phyloP scores from a whole-genome alignment of 2,797 vertebrate species.

The Labroides dimidiatus region DNA sequence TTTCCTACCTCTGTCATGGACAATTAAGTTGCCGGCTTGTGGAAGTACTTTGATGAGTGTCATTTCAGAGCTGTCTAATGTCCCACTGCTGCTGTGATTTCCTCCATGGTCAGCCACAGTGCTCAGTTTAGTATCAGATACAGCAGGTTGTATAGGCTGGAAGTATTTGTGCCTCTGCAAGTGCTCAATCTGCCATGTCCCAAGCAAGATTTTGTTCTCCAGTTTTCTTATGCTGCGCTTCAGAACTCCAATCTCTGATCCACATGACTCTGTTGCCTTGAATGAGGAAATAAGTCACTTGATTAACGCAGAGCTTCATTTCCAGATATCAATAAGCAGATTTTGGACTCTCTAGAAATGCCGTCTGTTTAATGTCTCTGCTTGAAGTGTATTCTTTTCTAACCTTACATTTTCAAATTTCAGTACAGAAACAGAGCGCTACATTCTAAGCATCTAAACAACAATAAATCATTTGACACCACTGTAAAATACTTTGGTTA shows the following conservation, averaged over 20 bases:
- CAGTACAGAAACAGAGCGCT: neutral
- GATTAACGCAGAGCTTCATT: neutral
- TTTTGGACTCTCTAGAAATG: slow-evolving; percentile 4
- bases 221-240: slow-evolving; percentile 82
- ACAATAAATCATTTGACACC: no score
- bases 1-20: slow-evolving; percentile 88
- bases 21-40: slow-evolving; percentile 85
- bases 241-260: slow-evolving; percentile 80
- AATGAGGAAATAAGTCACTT: slow-evolving; percentile 15
- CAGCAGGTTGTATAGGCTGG: slow-evolving; percentile 31
- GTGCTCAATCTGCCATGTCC: slow-evolving; percentile 84
- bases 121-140: slow-evolving; percentile 5
- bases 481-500: no score
- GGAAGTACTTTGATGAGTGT: slow-evolving; percentile 65
- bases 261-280: slow-evolving; percentile 82
- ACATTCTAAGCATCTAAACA: neutral
- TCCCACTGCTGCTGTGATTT: slow-evolving; percentile 43
- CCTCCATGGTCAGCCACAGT: neutral
- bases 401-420: neutral
- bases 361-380: neutral
- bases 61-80: slow-evolving; percentile 18
- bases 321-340: neutral
- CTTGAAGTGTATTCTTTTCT: neutral
- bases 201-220: slow-evolving; percentile 83
- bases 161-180: slow-evolving; percentile 85